Evolutionary conservation across 1,140 invertebrate species (phyloP).

Genomic region (Platyscapa corneri): DNA sequence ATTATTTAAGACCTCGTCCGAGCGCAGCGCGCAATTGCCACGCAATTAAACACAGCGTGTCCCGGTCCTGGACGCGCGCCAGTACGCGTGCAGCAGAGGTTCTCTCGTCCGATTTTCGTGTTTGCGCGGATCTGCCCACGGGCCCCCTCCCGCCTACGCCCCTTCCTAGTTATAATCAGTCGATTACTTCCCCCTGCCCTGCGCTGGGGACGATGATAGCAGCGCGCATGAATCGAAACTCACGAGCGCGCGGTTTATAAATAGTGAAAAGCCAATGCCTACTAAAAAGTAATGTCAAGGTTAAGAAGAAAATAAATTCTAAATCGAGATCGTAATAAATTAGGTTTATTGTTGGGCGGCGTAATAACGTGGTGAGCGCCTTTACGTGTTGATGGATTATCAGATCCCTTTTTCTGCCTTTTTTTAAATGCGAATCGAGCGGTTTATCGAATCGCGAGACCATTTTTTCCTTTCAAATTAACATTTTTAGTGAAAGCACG

Average conservation of each 20-base stretch:
- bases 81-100: background rate
- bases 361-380: too few relatives aligned
- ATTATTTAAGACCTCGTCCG: background rate
- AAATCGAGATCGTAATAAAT: conserved; percentile 33
- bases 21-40: background rate
- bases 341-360: conserved; percentile 14
- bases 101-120: background rate
- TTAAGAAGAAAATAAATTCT: conserved; percentile 39
- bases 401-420: too few relatives aligned
- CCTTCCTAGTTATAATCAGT: background rate
- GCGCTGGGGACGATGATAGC: background rate
- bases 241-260: background rate
- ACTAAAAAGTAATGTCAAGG: conserved; percentile 41
- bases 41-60: background rate
- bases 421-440: too few relatives aligned
- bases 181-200: background rate
- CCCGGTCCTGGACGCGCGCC: background rate
- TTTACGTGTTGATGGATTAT: too few relatives aligned
- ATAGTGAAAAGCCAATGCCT: background rate
- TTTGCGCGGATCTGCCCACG: background rate
- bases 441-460: too few relatives aligned
- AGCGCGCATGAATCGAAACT: background rate
- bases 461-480: background rate
- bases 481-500: background rate
- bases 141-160: background rate